Conservation (phyloP, 2,797 vertebrate species). For the Salarias fasciatus region DNA sequence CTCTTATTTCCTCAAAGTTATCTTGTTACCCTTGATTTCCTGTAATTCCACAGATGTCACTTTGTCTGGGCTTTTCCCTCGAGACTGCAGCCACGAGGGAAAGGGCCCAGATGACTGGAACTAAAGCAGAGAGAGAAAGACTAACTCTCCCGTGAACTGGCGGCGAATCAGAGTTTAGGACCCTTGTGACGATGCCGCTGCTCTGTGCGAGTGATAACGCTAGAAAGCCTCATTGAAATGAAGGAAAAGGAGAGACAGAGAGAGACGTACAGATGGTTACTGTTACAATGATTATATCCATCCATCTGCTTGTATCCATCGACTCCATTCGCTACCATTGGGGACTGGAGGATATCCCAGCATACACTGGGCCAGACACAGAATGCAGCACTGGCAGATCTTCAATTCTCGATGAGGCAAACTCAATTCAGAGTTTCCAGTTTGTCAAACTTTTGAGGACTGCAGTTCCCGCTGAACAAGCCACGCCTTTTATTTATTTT, state of each 20-base stretch:
- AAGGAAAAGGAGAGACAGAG: background rate
- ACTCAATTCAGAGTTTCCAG: conserved; percentile 15
- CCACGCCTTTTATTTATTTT: background rate
- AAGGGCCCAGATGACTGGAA: conserved; percentile 43
- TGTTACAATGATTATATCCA: conserved; percentile 28
- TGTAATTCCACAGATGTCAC: conserved; percentile 60
- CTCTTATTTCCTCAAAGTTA: conserved; percentile 60
- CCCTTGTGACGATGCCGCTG: conserved; percentile 44
- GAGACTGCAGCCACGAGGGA: conserved; percentile 55
- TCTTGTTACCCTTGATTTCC: conserved; percentile 64
- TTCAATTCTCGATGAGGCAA: conserved; percentile 19
- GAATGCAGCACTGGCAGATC: conserved; percentile 4
- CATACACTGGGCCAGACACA: conserved; percentile 6
- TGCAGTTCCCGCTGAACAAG: background rate
- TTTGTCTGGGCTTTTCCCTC: conserved; percentile 50
- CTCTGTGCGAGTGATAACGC: conserved; percentile 36
- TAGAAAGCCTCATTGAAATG: conserved; percentile 26
- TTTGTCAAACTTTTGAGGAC: conserved; percentile 2
- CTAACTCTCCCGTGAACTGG: conserved; percentile 42
- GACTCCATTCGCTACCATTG: conserved; percentile 37
- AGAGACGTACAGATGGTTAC: conserved; percentile 17
- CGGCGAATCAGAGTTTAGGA: conserved; percentile 43
- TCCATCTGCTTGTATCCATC: conserved; percentile 35
- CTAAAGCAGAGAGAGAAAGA: conserved; percentile 46
- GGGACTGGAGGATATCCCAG: conserved; percentile 22